Evolutionary conservation across 2,888 invertebrate species (phyloP).

Genomic region (Erebia epiphron): DNA sequence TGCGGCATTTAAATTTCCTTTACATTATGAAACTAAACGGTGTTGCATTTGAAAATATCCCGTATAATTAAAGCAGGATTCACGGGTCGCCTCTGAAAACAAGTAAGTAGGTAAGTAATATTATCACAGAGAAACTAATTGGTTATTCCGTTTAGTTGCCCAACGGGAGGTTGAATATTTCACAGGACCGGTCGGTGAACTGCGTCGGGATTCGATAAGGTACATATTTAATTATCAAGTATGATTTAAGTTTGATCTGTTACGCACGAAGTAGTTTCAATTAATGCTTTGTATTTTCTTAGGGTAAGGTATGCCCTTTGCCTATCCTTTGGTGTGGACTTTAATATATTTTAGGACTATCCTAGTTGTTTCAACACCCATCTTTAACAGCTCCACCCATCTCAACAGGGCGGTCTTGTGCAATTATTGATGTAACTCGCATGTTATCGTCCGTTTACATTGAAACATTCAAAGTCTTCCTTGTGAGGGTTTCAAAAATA

Average conservation of each 20-base stretch:
- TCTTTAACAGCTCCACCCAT: no score
- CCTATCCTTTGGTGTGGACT: not conserved
- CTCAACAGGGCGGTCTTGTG: no score
- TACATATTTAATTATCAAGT: conserved; percentile 58
- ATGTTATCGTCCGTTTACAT: no score
- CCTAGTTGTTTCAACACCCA: no score
- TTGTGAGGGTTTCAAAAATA: no score
- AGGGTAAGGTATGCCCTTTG: conserved; percentile 31
- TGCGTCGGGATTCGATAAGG: conserved; percentile 50
- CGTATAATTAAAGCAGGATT: not conserved
- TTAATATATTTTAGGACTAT: not conserved
- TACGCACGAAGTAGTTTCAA: conserved; percentile 43
- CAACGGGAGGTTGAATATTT: conserved; percentile 63
- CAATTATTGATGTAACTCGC: no score
- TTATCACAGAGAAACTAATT: conserved; percentile 53
- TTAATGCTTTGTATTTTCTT: conserved; percentile 40
- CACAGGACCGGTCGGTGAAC: conserved; percentile 29
- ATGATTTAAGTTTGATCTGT: conserved; percentile 39
- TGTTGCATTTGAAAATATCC: not conserved
- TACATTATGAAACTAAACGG: not conserved
- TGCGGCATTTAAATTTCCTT: no score
- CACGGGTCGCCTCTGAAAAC: conserved; percentile 36
- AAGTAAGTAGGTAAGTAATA: conserved; percentile 38
- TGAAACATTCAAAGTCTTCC: no score
- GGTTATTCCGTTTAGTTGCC: conserved; percentile 68